These are phyloP conservation scores for Macrosoma leucophasiata DNA, from an alignment of 2,888 invertebrate species.

Conservation along the genomic window DNA sequence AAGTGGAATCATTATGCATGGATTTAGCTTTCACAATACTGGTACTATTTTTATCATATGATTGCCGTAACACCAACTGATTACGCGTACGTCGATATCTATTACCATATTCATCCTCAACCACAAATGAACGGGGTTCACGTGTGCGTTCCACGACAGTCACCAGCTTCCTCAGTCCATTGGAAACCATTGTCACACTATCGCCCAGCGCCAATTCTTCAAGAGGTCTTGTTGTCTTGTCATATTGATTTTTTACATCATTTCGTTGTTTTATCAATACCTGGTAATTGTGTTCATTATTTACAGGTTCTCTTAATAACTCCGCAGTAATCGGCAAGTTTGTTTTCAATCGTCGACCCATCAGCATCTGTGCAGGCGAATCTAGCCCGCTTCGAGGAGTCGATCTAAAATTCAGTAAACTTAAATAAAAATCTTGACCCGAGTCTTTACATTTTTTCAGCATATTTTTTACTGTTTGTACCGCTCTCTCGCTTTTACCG, in stretches of 20 bases:
- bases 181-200: too few relatives aligned
- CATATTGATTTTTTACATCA: conserved; percentile 1
- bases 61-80: too few relatives aligned
- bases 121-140: too few relatives aligned
- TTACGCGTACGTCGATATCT: too few relatives aligned
- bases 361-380: conserved; percentile 18
- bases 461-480: conserved; percentile 17
- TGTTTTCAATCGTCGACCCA: conserved; percentile 20
- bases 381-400: conserved; percentile 11
- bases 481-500: conserved; percentile 17
- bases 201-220: too few relatives aligned
- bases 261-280: conserved; percentile 1
- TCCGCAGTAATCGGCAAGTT: conserved; percentile 8
- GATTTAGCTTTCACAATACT: too few relatives aligned
- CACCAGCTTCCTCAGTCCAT: too few relatives aligned
- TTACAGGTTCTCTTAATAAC: conserved; percentile 6
- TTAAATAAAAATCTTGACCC: conserved; percentile 15
- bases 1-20: too few relatives aligned
- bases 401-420: conserved; percentile 17
- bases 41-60: too few relatives aligned
- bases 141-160: too few relatives aligned
- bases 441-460: conserved; percentile 12
- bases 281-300: conserved; percentile 9
- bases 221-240: conserved; percentile 1
- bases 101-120: too few relatives aligned